Conservation (phyloP, 1,140 invertebrate genomes). For the Uloborus diversus region DNA sequence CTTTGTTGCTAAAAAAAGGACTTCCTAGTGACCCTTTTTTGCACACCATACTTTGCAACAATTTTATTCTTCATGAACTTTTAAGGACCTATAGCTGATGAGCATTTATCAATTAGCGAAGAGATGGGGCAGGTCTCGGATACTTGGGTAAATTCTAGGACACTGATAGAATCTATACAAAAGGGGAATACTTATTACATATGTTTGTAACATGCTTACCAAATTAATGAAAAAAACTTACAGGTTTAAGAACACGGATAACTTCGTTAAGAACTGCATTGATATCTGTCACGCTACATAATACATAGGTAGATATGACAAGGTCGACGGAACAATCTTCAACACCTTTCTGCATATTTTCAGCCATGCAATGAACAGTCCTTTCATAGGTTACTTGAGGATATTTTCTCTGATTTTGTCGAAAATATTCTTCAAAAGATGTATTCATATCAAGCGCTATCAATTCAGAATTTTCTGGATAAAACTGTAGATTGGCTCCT, state of each 20-base stretch:
- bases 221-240: constrained; percentile 16
- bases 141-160: too few species aligned
- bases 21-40: too few species aligned
- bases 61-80: too few species aligned
- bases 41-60: too few species aligned
- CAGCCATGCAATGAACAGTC: constrained; percentile 51
- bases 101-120: too few species aligned
- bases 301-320: constrained; percentile 62
- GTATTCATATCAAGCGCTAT: constrained; percentile 33
- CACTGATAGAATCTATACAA: too few species aligned
- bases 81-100: too few species aligned
- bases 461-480: constrained; percentile 27
- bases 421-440: constrained; percentile 22
- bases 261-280: constrained; percentile 61
- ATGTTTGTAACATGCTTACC: constrained; percentile 2
- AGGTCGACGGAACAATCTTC: constrained; percentile 62
- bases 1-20: too few species aligned
- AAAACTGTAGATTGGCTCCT: constrained; percentile 45
- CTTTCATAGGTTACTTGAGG: not conserved
- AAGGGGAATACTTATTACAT: too few species aligned
- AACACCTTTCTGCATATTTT: constrained; percentile 62
- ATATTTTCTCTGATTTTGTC: not conserved
- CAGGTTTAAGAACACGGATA: constrained; percentile 62
- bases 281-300: constrained; percentile 61
- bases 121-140: too few species aligned